Base-by-base conservation (phyloP, 2,888 invertebrate genomes). In the Acholoe squamosa region DNA sequence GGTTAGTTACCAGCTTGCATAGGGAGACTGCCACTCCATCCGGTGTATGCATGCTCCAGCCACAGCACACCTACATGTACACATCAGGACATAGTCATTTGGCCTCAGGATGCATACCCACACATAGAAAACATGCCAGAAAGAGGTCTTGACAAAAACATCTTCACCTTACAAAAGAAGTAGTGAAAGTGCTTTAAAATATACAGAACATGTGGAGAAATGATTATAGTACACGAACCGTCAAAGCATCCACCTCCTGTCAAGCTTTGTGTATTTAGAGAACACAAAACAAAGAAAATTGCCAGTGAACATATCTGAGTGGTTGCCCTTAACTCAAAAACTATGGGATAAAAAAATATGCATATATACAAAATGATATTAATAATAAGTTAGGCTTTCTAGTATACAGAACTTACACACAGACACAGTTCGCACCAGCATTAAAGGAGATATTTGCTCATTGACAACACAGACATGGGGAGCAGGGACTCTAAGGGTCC, bases 371-470 rank as follows among this genome's bases (percentile, higher is more conserved):
- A 80, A 80, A 43, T 80, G 80, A 80, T 80, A 80, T 33, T 80
- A 80, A 80, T 80, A 80, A 80, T 80, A 80, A 80, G 80, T 80
- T 80, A 80, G 80, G 25, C 28, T 71, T 71, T 71, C 80, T 80
- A 80, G 80, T 22, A 34, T 80, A 80, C 80, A 80, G 16, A n/a
- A 80, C 80, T 80, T 80, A 80, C 80, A 80, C 80, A 43, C 80
- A 34, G 19, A 19, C 22, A 61, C 61, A 19, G 43, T 10, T 61
- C 22, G n/a, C 61, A 61, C 61, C 61, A 19, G 61, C 19, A 19
- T 61, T 25, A 14, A n/a, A 76, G 28, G 25, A 31, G 28, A 76
- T 28, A 14, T 76, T 31, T 3, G 3, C 76, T 76, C 16, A 31
- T 76, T 31, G 31, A 76, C 76, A 76, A 76, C 31, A 76, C 76